phyloP scores from a whole-genome alignment of 2,888 invertebrate genomes.

The Hirtodrosophila duncani region DNA sequence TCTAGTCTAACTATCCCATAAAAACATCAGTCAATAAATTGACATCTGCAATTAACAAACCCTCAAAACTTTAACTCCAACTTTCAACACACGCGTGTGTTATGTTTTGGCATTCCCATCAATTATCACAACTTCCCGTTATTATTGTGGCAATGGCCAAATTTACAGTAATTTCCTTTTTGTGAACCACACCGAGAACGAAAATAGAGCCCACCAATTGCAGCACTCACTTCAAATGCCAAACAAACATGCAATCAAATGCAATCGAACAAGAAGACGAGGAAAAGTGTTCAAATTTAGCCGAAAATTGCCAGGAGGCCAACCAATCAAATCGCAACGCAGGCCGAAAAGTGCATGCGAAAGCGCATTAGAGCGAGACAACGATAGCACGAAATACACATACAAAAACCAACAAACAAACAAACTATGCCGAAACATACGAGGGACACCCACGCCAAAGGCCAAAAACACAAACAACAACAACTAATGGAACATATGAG shows the following conservation, averaged over 20 bases:
- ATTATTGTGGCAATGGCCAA: constrained; percentile 27
- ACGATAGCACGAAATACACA: constrained; percentile 56
- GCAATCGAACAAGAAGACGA: constrained; percentile 55
- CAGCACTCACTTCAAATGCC: constrained; percentile 44
- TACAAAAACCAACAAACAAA: constrained; percentile 24
- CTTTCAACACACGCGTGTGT: constrained; percentile 32
- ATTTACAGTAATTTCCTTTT: constrained; percentile 53
- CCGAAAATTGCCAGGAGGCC: constrained; percentile 58
- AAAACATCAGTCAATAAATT: constrained; percentile 57
- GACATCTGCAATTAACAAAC: constrained; percentile 47
- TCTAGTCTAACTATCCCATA: constrained; percentile 30
- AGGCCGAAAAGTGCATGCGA: constrained; percentile 66
- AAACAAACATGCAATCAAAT: constrained; percentile 69
- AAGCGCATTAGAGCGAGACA: constrained; percentile 71
- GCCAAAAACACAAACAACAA: constrained; percentile 15
- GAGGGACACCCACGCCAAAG: constrained; percentile 59
- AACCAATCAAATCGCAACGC: constrained; percentile 71
- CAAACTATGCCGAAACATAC: constrained; percentile 27
- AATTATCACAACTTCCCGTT: constrained; percentile 39
- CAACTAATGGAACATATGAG: constrained; percentile 29
- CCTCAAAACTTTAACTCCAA: constrained; percentile 6
- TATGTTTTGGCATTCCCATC: too few species aligned
- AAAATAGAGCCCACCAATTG: constrained; percentile 53
- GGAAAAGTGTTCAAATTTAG: constrained; percentile 53
- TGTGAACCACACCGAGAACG: too few species aligned